Evolutionary conservation across 1,140 invertebrate species (phyloP).

Genomic region (Stenopsyche tienmushanensis): DNA sequence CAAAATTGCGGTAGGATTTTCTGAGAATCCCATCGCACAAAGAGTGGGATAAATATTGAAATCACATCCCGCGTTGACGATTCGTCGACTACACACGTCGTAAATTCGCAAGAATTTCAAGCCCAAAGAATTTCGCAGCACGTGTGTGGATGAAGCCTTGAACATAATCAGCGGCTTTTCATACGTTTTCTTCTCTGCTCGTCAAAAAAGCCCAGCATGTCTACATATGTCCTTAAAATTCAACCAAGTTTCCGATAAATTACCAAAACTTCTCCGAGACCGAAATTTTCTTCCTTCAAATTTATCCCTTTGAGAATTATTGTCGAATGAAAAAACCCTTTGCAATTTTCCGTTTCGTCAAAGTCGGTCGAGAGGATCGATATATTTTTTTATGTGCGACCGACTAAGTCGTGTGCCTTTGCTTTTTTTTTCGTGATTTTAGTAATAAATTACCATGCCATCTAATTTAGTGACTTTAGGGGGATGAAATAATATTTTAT

Average conservation of each 20-base stretch:
- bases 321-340: neutral
- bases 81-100: neutral
- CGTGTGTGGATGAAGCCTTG: neutral
- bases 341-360: neutral
- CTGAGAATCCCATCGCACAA: neutral
- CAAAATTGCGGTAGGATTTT: neutral
- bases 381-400: neutral
- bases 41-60: neutral
- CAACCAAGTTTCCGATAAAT: neutral
- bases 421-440: neutral
- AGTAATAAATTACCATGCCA: neutral
- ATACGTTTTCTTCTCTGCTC: neutral
- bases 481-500: too few species aligned
- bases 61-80: neutral
- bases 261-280: neutral
- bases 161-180: neutral
- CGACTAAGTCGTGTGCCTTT: neutral
- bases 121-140: neutral
- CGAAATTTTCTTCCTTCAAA: slow-evolving; percentile 3
- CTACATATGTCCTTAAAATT: slow-evolving; percentile 7
- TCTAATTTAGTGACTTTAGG: neutral
- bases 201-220: neutral
- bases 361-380: neutral
- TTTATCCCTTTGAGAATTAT: slow-evolving; percentile 1
- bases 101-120: neutral